These are phyloP conservation scores for Therioaphis trifolii DNA, from an alignment of 2,888 invertebrate species.

Conservation along the genomic window DNA sequence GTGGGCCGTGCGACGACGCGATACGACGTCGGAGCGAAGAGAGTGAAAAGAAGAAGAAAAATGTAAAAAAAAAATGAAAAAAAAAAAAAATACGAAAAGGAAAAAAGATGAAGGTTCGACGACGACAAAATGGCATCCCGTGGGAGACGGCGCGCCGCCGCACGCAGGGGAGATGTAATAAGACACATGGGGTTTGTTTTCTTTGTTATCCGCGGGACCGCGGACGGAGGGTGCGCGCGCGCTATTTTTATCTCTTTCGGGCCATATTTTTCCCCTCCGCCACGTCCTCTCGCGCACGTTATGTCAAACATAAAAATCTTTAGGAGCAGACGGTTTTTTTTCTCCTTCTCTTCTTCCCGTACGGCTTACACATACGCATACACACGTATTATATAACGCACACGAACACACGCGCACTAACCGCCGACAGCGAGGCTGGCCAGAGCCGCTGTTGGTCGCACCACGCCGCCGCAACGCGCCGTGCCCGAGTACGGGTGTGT, in stretches of 20 bases:
- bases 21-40: slow-evolving; percentile 51
- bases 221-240: slow-evolving; percentile 24
- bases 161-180: slow-evolving; percentile 65
- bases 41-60: slow-evolving; percentile 24
- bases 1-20: slow-evolving; percentile 58
- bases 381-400: background rate
- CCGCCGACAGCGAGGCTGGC: too few species aligned
- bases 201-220: slow-evolving; percentile 9
- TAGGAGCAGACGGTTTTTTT: slow-evolving; percentile 49
- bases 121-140: slow-evolving; percentile 67
- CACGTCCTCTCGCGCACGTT: background rate
- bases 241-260: slow-evolving; percentile 59
- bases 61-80: background rate
- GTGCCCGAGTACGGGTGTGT: too few species aligned
- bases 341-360: background rate
- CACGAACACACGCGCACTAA: background rate
- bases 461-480: too few species aligned
- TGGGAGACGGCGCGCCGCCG: slow-evolving; percentile 64
- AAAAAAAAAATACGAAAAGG: background rate
- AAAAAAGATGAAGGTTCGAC: slow-evolving; percentile 65
- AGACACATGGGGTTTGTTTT: slow-evolving; percentile 64
- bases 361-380: background rate
- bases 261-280: slow-evolving; percentile 56
- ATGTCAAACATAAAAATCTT: slow-evolving; percentile 54
- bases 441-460: too few species aligned